Percentiles rank a stretch among this genome's conserved stretches.
Conservation (phyloP, 2,888 invertebrate genomes). For the Spilarctia lutea region DNA sequence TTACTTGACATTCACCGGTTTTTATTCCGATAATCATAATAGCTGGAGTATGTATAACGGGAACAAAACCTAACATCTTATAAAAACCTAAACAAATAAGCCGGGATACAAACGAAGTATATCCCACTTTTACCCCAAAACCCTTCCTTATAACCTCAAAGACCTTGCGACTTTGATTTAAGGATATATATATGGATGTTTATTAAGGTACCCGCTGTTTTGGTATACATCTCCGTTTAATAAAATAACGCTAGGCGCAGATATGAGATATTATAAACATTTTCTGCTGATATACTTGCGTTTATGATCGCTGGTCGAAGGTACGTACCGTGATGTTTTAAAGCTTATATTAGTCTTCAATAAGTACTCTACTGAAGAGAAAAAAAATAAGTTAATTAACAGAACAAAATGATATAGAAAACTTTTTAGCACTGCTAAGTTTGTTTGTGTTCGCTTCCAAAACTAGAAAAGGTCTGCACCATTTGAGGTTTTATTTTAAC, state of each 20-base stretch:
- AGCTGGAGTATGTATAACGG: neutral
- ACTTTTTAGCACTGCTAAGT: no score
- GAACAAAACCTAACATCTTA: neutral
- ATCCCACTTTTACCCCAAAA: constrained; percentile 9
- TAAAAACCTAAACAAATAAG: constrained; percentile 24
- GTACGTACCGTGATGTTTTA: neutral
- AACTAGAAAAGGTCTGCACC: no score
- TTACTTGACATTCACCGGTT: neutral
- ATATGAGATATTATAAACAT: constrained; percentile 12
- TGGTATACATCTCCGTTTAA: constrained; percentile 22
- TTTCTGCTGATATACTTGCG: neutral
- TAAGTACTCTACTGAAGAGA: no score
- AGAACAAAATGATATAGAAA: no score
- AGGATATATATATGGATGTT: constrained; percentile 48
- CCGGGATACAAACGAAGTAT: constrained; percentile 5
- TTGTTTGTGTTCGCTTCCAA: no score
- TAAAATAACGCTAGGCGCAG: constrained; percentile 9
- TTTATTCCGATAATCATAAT: neutral
- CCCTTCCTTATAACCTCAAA: constrained; percentile 29
- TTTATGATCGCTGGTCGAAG: neutral
- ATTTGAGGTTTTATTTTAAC: no score
- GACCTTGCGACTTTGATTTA: constrained; percentile 49
- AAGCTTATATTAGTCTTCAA: no score
- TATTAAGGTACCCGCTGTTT: constrained; percentile 22
- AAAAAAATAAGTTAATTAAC: no score